Percentiles rank a stretch among this genome's conserved stretches.
Conservation (phyloP, 1,140 invertebrate species). For the Phymorhynchus buccinoides region DNA sequence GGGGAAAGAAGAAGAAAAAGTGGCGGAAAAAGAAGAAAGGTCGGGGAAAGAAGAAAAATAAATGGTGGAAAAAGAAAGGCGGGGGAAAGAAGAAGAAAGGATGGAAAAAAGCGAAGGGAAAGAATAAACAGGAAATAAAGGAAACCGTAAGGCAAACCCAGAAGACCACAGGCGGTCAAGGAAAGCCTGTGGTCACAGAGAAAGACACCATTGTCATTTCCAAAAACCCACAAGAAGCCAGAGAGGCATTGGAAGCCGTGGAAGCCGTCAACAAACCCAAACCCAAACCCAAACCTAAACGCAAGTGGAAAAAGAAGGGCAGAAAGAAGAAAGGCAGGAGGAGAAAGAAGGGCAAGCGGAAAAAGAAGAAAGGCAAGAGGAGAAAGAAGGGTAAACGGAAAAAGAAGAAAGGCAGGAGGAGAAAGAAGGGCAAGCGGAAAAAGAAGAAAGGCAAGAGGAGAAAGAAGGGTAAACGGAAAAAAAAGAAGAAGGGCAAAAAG, state of each 20-base stretch:
- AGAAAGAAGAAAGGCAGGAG: neutral
- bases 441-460: neutral
- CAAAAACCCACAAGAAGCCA: neutral
- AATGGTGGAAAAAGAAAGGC: neutral
- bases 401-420: neutral
- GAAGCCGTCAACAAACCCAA: neutral
- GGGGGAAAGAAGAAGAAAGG: no score
- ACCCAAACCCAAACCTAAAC: no score
- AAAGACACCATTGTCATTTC: constrained; percentile 18
- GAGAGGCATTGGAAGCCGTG: neutral
- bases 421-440: neutral
- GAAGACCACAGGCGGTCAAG: no score
- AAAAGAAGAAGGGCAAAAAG: neutral
- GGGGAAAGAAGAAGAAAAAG: neutral
- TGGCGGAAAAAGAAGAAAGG: neutral
- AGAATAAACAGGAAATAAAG: no score
- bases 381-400: neutral
- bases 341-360: neutral
- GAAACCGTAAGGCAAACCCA: no score
- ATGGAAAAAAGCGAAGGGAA: neutral
- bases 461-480: neutral
- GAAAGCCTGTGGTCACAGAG: neutral
- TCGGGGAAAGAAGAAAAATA: no score
- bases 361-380: neutral
- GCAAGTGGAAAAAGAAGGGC: neutral